phyloP scores from a whole-genome alignment of 1,140 invertebrate species.

The Doryteuthis pealeii region DNA sequence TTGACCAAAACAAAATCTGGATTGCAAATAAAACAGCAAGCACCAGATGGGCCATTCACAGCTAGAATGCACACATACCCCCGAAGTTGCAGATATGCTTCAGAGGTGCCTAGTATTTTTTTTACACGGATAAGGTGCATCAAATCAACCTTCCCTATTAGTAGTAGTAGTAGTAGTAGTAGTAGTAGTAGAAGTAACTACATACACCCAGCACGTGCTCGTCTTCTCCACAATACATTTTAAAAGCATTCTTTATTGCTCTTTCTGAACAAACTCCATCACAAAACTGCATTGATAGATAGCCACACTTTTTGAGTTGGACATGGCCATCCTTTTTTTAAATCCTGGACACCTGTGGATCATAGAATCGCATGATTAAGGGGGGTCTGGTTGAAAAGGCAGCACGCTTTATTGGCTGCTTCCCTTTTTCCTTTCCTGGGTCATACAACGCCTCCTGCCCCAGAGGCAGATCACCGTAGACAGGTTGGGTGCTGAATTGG shows the following conservation, averaged over 20 bases:
- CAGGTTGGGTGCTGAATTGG: slow-evolving; percentile 2
- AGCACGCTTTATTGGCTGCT: background rate
- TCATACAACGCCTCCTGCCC: background rate
- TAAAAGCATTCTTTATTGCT: background rate
- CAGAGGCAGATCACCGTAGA: background rate
- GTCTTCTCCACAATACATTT: background rate
- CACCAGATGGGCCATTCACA: background rate
- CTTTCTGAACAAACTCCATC: background rate
- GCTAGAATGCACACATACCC: background rate
- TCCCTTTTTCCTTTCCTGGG: background rate
- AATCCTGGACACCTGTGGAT: slow-evolving; percentile 1
- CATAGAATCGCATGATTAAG: background rate
- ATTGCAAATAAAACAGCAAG: slow-evolving; percentile 4
- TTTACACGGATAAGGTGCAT: background rate
- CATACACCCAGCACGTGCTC: background rate
- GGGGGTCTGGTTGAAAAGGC: background rate
- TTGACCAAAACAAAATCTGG: slow-evolving; percentile 4
- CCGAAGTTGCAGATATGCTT: background rate
- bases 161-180: slow-evolving; percentile 1
- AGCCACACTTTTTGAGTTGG: too few species aligned
- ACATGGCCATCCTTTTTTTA: too few species aligned
- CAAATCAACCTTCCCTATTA: slow-evolving; percentile 6
- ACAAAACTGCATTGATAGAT: background rate
- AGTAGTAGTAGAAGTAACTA: background rate
- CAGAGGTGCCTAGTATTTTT: background rate